These are phyloP conservation scores for Candidula unifasciata DNA, from an alignment of 2,888 invertebrate species.

Conservation along the genomic window DNA sequence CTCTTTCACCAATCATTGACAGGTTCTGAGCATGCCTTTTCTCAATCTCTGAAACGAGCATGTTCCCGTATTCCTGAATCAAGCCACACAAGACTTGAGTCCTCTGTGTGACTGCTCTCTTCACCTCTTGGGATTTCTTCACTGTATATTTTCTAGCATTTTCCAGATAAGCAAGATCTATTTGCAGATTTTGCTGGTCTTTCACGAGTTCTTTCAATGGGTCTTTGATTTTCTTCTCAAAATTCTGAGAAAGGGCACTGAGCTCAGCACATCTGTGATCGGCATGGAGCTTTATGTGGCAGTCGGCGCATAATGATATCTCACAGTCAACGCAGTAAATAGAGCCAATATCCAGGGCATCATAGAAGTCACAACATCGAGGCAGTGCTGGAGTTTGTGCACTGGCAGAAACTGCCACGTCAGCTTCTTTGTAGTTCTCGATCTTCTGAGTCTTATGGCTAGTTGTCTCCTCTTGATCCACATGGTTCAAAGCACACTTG, in stretches of 20 bases:
- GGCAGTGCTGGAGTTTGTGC: constrained; percentile 53
- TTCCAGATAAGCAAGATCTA: constrained; percentile 58
- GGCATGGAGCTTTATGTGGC: constrained; percentile 62
- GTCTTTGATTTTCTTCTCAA: constrained; percentile 66
- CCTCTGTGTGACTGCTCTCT: constrained; percentile 59
- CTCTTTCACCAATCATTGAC: constrained; percentile 55
- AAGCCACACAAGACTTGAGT: constrained; percentile 64
- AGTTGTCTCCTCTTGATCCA: constrained; percentile 62
- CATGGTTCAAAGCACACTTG: constrained; percentile 61
- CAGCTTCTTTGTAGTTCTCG: constrained; percentile 54
- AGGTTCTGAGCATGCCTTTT: constrained; percentile 61
- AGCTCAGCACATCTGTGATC: constrained; percentile 70
- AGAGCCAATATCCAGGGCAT: constrained; percentile 69
- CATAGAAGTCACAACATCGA: constrained; percentile 66
- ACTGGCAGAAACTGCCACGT: not conserved
- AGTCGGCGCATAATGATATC: constrained; percentile 66
- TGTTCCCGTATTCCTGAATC: constrained; percentile 67
- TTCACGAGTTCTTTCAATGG: constrained; percentile 47
- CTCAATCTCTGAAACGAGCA: constrained; percentile 66
- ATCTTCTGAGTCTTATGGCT: constrained; percentile 64
- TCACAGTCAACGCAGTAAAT: constrained; percentile 71
- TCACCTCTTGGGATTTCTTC: constrained; percentile 61
- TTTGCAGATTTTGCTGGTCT: constrained; percentile 40
- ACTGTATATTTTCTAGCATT: constrained; percentile 57
- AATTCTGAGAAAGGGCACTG: constrained; percentile 68